Conservation (phyloP, 1,140 invertebrate species). For the Riptortus pedestris region DNA sequence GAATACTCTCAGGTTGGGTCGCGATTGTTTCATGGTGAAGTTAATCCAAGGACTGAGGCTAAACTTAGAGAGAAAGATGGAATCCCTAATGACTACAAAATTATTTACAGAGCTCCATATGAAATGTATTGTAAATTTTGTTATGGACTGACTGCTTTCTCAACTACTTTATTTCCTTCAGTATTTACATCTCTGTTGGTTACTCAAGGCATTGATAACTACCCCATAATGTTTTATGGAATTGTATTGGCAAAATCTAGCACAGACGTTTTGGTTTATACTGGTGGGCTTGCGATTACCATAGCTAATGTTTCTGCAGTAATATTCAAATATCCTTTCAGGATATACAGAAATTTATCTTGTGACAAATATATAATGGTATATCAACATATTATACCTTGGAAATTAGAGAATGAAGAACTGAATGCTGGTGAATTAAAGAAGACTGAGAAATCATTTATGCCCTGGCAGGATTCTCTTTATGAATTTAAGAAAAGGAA, state of each 20-base stretch:
- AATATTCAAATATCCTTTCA: conserved; percentile 27
- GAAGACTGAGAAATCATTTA: not conserved
- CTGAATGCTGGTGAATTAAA: conserved; percentile 13
- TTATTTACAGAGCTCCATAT: conserved; percentile 34
- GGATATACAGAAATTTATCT: conserved; percentile 29
- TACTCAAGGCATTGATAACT: not conserved
- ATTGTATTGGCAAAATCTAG: not conserved
- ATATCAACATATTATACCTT: conserved; percentile 20
- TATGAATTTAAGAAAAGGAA: conserved; percentile 18
- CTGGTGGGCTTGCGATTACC: not conserved
- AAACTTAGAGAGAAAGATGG: conserved; percentile 32
- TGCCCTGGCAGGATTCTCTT: conserved; percentile 4
- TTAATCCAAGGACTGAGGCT: not conserved
- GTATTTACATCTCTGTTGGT: not conserved
- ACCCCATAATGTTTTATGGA: not conserved
- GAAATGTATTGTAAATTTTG: conserved; percentile 30
- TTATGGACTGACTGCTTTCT: not conserved
- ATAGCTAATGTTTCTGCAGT: conserved; percentile 21
- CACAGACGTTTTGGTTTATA: not conserved
- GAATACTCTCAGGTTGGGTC: too few relatives aligned
- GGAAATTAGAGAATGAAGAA: not conserved
- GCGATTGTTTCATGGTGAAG: too few relatives aligned
- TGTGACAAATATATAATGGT: conserved; percentile 27
- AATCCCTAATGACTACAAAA: conserved; percentile 31
- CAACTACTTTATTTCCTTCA: not conserved